These are phyloP conservation scores for Schizothorax lantsangensis DNA, from an alignment of 2,797 vertebrate species.

Conservation along the genomic window DNA sequence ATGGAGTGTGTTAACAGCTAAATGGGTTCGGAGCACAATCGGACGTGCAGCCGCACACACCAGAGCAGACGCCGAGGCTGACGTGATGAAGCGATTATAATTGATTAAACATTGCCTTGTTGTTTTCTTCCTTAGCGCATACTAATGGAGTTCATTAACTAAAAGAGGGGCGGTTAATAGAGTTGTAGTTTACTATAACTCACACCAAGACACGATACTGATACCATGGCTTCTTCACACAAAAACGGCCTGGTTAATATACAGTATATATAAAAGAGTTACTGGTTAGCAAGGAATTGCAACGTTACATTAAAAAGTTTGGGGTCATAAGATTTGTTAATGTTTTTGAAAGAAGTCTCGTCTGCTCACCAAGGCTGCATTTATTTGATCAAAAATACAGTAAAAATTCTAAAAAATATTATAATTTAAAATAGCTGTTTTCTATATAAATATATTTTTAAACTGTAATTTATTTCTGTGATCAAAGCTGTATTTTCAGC, in stretches of 20 bases:
- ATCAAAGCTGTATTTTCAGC: not conserved
- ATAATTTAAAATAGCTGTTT: fast-evolving
- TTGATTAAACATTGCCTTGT: constrained; percentile 67
- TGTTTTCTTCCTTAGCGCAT: constrained; percentile 61
- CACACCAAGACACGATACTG: constrained; percentile 51
- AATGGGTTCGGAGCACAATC: constrained; percentile 41
- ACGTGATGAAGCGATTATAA: constrained; percentile 64
- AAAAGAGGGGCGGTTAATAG: constrained; percentile 58
- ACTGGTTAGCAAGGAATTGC: not conserved
- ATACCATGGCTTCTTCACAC: not conserved
- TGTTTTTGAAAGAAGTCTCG: not conserved
- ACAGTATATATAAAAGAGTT: not conserved
- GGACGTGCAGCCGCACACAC: not conserved
- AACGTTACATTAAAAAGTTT: not conserved
- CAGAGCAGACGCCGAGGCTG: constrained; percentile 59
- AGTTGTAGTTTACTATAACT: constrained; percentile 55
- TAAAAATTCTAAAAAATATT: not conserved
- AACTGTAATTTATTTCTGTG: not conserved
- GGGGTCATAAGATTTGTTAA: too few species aligned
- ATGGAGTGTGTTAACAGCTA: constrained; percentile 47
- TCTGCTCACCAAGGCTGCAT: not conserved
- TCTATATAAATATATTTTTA: not conserved
- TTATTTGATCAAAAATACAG: not conserved
- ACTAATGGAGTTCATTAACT: constrained; percentile 68
- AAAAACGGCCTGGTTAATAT: too few species aligned